phyloP scores from a whole-genome alignment of 2,888 invertebrate genomes.

The Stegophylla sp. region DNA sequence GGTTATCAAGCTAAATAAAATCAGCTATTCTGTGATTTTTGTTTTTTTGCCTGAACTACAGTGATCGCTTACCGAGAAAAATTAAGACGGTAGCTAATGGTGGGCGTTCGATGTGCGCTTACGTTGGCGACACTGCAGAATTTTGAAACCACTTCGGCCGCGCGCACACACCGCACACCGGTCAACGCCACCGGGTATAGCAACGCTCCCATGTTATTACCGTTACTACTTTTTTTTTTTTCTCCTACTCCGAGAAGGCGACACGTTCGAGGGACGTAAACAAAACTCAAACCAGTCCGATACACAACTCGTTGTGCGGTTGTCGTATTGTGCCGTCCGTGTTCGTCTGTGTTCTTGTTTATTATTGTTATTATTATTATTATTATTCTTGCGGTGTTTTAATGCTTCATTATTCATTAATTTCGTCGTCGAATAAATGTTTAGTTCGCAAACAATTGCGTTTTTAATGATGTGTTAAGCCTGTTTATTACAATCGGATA shows the following conservation, averaged over 20 bases:
- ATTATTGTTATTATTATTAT: background rate
- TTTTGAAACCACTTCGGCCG: slow-evolving; percentile 23
- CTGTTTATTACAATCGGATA: background rate
- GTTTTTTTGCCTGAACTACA: no score
- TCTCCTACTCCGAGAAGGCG: background rate
- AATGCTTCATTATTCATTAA: no score
- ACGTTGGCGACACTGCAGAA: slow-evolving; percentile 6
- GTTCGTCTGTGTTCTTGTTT: background rate
- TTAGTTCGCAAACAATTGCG: background rate
- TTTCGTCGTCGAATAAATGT: background rate
- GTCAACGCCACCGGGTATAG: slow-evolving; percentile 52
- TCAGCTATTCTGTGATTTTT: no score
- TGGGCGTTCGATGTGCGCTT: background rate
- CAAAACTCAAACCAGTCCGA: slow-evolving; percentile 56
- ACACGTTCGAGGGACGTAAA: slow-evolving; percentile 53
- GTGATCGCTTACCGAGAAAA: no score
- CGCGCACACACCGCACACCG: slow-evolving; percentile 31
- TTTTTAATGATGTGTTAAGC: background rate
- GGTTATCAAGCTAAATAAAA: no score
- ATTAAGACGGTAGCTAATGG: no score
- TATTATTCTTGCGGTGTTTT: no score
- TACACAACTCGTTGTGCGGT: slow-evolving; percentile 35
- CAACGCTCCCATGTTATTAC: slow-evolving; percentile 51
- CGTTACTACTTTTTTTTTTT: slow-evolving; percentile 53
- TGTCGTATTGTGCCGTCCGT: background rate